Evolutionary conservation across 2,113 vertebrate species (phyloP).

Genomic region (Chaetorhynchus papuensis): DNA sequence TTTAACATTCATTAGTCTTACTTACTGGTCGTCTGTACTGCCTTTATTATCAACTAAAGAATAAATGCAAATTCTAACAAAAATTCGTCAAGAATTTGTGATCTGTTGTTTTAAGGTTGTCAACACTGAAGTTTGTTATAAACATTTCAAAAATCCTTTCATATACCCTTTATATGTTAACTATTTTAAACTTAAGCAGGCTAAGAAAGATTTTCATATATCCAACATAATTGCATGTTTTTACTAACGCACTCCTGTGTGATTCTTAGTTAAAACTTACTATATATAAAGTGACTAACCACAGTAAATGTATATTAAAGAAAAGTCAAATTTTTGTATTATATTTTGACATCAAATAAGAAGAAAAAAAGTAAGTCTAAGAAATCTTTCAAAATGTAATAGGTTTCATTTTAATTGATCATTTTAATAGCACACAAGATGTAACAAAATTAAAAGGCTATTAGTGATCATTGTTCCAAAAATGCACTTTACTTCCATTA

Average conservation of each 20-base stretch:
- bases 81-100: slow-evolving; percentile 76
- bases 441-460: slow-evolving; percentile 27
- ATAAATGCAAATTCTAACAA: slow-evolving; percentile 84
- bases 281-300: background rate
- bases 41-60: slow-evolving; percentile 80
- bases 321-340: background rate
- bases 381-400: background rate
- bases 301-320: background rate
- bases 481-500: background rate
- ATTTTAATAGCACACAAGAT: background rate
- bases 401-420: background rate
- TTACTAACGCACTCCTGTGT: background rate
- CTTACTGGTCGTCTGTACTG: slow-evolving; percentile 76
- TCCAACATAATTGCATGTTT: background rate
- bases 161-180: slow-evolving; percentile 21
- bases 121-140: background rate
- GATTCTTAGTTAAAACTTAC: background rate
- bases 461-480: slow-evolving; percentile 2
- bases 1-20: slow-evolving; percentile 74
- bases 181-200: slow-evolving; percentile 16
- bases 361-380: background rate
- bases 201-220: slow-evolving; percentile 3
- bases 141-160: slow-evolving; percentile 16
- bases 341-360: background rate
- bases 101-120: slow-evolving; percentile 74